Evolutionary conservation across 2,888 invertebrate species (phyloP), one percentile per base, ranked within the genome.

Genomic region (Meandrusa payeni): DNA sequence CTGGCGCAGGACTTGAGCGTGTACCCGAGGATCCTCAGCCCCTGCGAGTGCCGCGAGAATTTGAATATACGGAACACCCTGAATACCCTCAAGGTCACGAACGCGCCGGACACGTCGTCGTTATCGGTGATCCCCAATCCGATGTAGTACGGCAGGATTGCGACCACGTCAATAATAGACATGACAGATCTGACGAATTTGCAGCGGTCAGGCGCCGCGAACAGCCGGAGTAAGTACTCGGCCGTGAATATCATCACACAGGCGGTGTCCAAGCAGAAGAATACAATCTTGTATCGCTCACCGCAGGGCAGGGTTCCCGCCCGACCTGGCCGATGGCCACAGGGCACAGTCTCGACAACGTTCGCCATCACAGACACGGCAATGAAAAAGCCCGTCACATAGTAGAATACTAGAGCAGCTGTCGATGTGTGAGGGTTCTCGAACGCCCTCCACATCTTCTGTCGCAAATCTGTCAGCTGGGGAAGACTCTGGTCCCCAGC

Each of bases 191-290:
- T 92, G 64, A 97, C 96, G 80, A 99, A 99, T 87, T 97, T 97
- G 89, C 97, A 97, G 50, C 99, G 92, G 85, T 97, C 97, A 13
- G 99, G 99, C n/a, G 99, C 99, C 5, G 99, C 99, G 83, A 97
- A 99, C 63, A 99, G 90, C 71, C 96, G 92, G 54, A 99, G 89
- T 59, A 98, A 88, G 80, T 99, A 99, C 82, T 99, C 99, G 28
- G 98, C 97, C 9, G 99, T 99, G 90, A 99, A 99, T 57, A 99
- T 99, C 97, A 99, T 99, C 59, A 99, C 99, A 87, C 99, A 99
- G 51, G 99, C 99, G 11, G 99, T 99, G 89, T 99, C 98, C 85
- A 99, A 89, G 82, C 99, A 99, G 90, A 99, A 99, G 90, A 99
- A 98, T 56, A 97, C 96, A 62, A 97, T 96, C 89, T 98, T 97